Percentiles rank a stretch among this genome's conserved stretches.
phyloP scores from a whole-genome alignment of 1,140 invertebrate genomes.

The Drosophila funebris region DNA sequence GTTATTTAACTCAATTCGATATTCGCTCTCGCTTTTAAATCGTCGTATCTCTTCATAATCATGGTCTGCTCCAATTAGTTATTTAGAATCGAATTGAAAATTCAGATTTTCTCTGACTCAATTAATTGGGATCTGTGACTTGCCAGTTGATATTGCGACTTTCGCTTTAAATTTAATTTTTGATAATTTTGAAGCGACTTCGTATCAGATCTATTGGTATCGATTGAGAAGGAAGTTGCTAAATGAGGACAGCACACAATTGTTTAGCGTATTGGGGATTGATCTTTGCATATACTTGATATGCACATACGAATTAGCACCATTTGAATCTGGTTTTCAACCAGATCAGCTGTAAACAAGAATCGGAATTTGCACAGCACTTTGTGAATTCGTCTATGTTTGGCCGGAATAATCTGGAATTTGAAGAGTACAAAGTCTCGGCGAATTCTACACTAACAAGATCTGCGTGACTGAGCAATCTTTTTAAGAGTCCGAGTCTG shows the following conservation, averaged over 20 bases:
- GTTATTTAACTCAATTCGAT: no score
- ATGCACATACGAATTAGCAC: constrained; percentile 55
- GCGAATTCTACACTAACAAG: constrained; percentile 14
- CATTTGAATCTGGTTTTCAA: constrained; percentile 40
- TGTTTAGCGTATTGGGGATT: constrained; percentile 46
- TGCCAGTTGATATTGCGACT: neutral
- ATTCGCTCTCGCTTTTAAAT: no score
- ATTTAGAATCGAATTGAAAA: neutral
- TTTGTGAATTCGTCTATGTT: neutral
- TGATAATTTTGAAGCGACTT: neutral
- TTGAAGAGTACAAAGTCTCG: neutral
- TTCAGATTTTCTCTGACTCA: neutral
- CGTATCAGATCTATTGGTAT: neutral
- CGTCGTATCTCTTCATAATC: no score
- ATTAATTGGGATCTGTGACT: neutral
- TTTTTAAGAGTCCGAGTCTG: neutral
- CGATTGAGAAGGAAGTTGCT: constrained; percentile 17
- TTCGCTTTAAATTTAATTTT: constrained; percentile 16
- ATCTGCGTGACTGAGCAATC: constrained; percentile 6
- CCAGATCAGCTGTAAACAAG: constrained; percentile 20
- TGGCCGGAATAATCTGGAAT: constrained; percentile 8
- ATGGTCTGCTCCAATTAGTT: neutral
- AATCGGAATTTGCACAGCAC: neutral
- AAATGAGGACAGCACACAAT: constrained; percentile 60
- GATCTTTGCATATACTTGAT: constrained; percentile 33